Evolutionary conservation across 2,888 invertebrate species (phyloP).

Genomic region (Ichneumon xanthorius): DNA sequence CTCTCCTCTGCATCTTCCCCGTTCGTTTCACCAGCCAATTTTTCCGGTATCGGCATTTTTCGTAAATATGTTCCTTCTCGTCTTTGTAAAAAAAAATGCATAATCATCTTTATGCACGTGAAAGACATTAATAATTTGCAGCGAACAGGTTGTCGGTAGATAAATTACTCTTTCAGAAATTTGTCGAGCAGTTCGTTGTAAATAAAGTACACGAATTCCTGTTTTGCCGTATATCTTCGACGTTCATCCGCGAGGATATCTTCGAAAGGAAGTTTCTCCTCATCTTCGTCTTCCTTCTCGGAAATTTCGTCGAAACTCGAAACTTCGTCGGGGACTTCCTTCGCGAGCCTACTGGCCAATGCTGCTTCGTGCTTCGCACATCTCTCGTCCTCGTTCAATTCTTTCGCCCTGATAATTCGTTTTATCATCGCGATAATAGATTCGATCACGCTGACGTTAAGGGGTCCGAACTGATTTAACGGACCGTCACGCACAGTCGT

Average conservation of each 20-base stretch:
- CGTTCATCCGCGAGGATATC: constrained; percentile 71
- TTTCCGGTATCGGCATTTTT: constrained; percentile 38
- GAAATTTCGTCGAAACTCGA: constrained; percentile 23
- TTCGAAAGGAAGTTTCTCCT: constrained; percentile 51
- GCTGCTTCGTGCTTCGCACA: constrained; percentile 46
- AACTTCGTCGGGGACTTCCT: constrained; percentile 38
- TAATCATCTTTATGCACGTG: neutral
- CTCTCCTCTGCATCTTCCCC: neutral
- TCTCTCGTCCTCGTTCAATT: constrained; percentile 45
- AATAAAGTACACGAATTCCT: constrained; percentile 73
- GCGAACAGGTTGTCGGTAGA: neutral
- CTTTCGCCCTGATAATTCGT: constrained; percentile 13
- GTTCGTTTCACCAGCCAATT: constrained; percentile 11
- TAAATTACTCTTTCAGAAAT: constrained; percentile 71
- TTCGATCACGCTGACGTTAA: neutral
- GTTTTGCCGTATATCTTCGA: constrained; percentile 67
- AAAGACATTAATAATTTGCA: neutral
- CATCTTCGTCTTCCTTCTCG: constrained; percentile 20
- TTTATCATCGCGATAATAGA: constrained; percentile 20
- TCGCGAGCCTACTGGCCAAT: constrained; percentile 28
- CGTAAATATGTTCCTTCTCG: constrained; percentile 68
- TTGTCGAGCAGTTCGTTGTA: constrained; percentile 72
- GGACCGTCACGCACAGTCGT: constrained; percentile 37
- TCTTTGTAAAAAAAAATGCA: constrained; percentile 52
- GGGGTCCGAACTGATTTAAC: neutral